These are phyloP conservation scores for Pteromalus puparum DNA, from an alignment of 1,140 invertebrate genomes.

Conservation along the genomic window DNA sequence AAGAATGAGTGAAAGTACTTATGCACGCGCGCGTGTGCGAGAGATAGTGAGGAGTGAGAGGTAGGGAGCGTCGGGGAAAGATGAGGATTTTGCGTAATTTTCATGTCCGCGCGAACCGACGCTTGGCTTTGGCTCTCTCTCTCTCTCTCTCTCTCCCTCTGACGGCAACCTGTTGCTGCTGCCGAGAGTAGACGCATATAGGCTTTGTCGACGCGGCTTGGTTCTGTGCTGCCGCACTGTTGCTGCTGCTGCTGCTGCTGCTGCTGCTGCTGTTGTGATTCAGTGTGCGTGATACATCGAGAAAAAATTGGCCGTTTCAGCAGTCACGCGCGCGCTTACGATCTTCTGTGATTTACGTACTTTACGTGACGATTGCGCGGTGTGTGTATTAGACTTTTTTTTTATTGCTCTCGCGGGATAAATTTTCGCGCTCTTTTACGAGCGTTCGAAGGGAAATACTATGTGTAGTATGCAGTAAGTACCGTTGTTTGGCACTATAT, in stretches of 20 bases:
- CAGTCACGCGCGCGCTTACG: background rate
- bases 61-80: background rate
- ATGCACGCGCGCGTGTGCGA: background rate
- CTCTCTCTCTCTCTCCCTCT: background rate
- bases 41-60: background rate
- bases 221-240: no score
- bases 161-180: slow-evolving; percentile 41
- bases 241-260: no score
- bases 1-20: slow-evolving; percentile 8
- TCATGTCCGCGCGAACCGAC: slow-evolving; percentile 8
- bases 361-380: background rate
- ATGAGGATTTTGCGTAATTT: slow-evolving; percentile 15
- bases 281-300: background rate
- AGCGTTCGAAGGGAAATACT: no score
- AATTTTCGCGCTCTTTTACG: background rate
- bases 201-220: background rate
- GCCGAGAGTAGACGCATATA: background rate
- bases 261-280: background rate
- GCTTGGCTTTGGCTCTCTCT: background rate
- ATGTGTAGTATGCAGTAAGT: no score
- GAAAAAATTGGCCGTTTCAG: background rate
- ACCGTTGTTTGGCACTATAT: no score
- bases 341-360: background rate
- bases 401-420: background rate
- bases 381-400: background rate